Evolutionary conservation across 64 coral and sea anemone genomes (phyloP).

Genomic region (Pocillopora damicornis): DNA sequence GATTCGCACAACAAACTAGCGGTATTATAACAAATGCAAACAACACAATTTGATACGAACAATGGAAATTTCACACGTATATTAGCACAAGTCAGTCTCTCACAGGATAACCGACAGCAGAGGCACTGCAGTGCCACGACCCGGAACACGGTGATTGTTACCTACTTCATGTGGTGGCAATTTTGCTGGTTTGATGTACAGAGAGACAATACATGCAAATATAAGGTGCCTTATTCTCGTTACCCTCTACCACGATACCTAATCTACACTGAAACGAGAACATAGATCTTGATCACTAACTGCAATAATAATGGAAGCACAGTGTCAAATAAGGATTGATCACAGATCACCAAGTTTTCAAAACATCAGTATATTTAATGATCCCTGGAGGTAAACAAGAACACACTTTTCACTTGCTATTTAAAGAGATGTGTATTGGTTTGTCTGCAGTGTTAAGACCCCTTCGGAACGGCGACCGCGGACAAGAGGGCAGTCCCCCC

Average conservation of each 20-base stretch:
- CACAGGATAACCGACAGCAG: neutral
- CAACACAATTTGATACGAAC: neutral
- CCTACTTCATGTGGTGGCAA: neutral
- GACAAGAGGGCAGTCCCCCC: neutral
- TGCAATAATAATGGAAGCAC: neutral
- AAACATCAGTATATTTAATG: neutral
- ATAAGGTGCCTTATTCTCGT: neutral
- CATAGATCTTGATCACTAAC: neutral
- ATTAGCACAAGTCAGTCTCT: neutral
- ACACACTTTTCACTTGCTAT: neutral
- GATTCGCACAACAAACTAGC: slow-evolving; percentile 24
- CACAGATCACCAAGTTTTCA: neutral
- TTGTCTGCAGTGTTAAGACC: neutral
- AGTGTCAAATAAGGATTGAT: neutral
- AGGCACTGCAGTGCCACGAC: neutral
- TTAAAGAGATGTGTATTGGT: neutral
- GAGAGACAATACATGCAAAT: neutral
- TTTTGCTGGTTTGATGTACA: neutral
- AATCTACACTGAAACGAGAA: neutral
- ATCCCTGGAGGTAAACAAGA: neutral
- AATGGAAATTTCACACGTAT: neutral
- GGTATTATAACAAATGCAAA: slow-evolving; percentile 12
- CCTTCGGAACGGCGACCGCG: neutral
- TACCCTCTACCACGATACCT: neutral
- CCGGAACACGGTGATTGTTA: neutral